These are phyloP conservation scores for Leptinotarsa undecemlineata DNA, from an alignment of 1,140 invertebrate genomes.

Conservation along the genomic window DNA sequence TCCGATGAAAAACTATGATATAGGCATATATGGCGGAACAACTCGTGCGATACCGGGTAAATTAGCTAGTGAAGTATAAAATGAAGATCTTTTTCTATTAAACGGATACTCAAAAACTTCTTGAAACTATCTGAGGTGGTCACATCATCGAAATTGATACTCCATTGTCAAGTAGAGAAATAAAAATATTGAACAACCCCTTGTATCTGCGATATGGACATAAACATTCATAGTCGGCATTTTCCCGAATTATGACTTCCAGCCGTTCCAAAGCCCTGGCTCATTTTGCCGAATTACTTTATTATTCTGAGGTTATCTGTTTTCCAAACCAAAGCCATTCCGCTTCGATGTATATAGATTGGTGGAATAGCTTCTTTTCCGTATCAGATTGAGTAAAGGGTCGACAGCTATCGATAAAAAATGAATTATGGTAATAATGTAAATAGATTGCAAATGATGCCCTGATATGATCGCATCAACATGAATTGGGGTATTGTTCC, in stretches of 20 bases:
- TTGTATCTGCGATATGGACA: not conserved
- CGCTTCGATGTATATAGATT: not conserved
- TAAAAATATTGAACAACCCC: not conserved
- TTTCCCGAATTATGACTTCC: not conserved
- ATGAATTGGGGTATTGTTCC: too few species aligned
- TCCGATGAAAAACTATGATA: too few species aligned
- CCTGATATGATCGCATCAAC: not conserved
- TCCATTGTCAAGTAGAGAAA: too few species aligned
- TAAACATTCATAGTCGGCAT: slow-evolving; percentile 2
- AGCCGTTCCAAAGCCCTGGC: not conserved
- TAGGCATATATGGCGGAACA: too few species aligned
- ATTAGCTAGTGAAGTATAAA: too few species aligned
- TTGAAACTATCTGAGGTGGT: too few species aligned
- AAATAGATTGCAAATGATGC: not conserved
- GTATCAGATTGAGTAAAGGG: not conserved
- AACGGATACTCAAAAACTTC: too few species aligned
- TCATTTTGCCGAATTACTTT: slow-evolving; percentile 1
- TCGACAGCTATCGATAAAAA: not conserved
- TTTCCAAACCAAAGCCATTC: slow-evolving; percentile 1
- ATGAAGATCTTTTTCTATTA: too few species aligned
- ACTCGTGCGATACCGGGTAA: too few species aligned
- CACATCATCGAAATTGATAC: too few species aligned
- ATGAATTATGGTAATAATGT: slow-evolving; percentile 6
- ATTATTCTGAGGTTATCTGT: not conserved
- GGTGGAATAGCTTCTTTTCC: not conserved